Base-by-base conservation (phyloP, 2,888 invertebrate species). In the Brachyopa scutellaris region DNA sequence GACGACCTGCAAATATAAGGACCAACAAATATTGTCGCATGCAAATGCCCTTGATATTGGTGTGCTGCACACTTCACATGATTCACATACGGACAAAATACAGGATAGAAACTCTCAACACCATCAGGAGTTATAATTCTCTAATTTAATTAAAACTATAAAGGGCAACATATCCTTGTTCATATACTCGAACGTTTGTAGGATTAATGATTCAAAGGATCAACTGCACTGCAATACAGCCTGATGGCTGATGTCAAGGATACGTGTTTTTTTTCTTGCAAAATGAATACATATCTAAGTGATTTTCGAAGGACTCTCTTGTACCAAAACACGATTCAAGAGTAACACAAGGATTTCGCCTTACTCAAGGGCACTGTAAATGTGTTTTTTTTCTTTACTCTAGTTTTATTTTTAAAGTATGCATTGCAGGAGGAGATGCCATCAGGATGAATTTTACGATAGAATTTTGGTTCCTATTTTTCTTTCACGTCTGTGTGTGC, bases 31-130 rank as follows among this genome's bases (percentile, higher is more conserved):
- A 21, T 51, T 45, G 55, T 55, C 17, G 26, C 61, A 53, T 62
- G 62, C 61, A 72, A 40, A 53, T 53, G 36, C 33, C 72, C 72
- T 72, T 72, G 72, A 72, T 36, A 45, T 17, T 42, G 53, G 26
- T 17, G 2, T 15, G n/a, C 11, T 6, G 49, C 31, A 53, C 33
- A 7, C 17, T 8, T 8, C n/a, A 33, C 2, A 21, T 57, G 47
- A 69, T 36, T 57, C 38, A n/a, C n/a, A n/a, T n/a, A n/a, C n/a
- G n/a, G n/a, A n/a, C n/a, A n/a, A n/a, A n/a, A n/a, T n/a, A n/a
- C n/a, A n/a, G n/a, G n/a, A 47, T 26, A 29, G 7, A 8, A 21
- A 31, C n/a, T n/a, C n/a, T n/a, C 11, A 38, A 7, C 40, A 40
- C 23, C 36, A 19, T 8, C 17, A 40, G 29, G 33, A 67, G 17